phyloP scores from a whole-genome alignment of 2,113 vertebrate genomes.

The Cephalopterus ornatus region DNA sequence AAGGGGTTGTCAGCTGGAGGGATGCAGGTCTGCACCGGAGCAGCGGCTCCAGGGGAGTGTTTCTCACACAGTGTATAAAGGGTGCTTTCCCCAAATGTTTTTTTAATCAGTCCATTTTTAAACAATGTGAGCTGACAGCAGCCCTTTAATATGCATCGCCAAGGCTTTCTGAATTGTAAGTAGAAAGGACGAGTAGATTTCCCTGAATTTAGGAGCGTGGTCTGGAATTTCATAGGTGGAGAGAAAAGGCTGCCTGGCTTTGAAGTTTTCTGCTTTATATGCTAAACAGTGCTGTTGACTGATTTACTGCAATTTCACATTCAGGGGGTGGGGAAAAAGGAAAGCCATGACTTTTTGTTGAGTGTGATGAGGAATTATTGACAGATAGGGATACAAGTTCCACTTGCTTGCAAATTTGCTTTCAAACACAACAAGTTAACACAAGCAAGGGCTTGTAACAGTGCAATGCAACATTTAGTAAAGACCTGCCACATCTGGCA shows the following conservation, averaged over 20 bases:
- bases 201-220: background rate
- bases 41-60: background rate
- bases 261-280: conserved; percentile 29
- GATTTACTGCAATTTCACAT: conserved; percentile 43
- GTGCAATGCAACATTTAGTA: background rate
- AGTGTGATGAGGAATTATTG: conserved; percentile 42
- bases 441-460: background rate
- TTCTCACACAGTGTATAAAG: background rate
- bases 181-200: conserved; percentile 1
- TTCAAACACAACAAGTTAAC: conserved; percentile 15
- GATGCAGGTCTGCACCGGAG: background rate
- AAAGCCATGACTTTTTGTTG: conserved; percentile 15
- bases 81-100: conserved; percentile 1
- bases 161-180: background rate
- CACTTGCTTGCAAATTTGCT: conserved; percentile 43
- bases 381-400: background rate
- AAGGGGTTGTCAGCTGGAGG: background rate
- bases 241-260: background rate
- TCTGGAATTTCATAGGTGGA: conserved; percentile 52
- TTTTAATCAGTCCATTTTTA: conserved; percentile 21
- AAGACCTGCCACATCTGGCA: conserved; percentile 5
- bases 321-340: background rate
- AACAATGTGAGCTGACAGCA: conserved; percentile 40
- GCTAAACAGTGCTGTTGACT: conserved; percentile 43
- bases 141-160: conserved; percentile 10